A percentile compares a stretch with the other conserved stretches of the same genome.
Conservation (phyloP, 2,888 invertebrate genomes). For the Helobdella robusta region DNA sequence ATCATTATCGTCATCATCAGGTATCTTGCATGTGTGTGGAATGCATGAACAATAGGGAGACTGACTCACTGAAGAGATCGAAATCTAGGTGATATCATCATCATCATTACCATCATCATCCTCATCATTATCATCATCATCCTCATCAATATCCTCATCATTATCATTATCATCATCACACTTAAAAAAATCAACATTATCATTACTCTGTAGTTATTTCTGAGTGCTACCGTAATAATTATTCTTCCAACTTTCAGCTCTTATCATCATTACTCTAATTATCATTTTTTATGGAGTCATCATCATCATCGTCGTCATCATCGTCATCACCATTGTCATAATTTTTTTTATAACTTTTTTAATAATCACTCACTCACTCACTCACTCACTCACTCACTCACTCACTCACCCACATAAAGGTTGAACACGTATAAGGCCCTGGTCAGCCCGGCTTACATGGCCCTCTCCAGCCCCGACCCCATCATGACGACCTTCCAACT, state of each 20-base stretch:
- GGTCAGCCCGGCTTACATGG: slow-evolving; percentile 63
- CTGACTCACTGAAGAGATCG: slow-evolving; percentile 49
- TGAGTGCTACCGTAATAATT: too few species aligned
- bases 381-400: too few species aligned
- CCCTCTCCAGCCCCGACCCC: slow-evolving; percentile 60
- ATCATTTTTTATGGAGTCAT: too few species aligned
- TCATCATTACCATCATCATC: too few species aligned
- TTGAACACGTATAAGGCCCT: slow-evolving; percentile 61
- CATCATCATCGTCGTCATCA: background rate
- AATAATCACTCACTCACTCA: too few species aligned
- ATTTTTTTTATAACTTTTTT: background rate
- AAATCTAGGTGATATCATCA: slow-evolving; percentile 51
- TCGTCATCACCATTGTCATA: background rate
- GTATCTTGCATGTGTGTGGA: slow-evolving; percentile 49
- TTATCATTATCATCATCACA: background rate
- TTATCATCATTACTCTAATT: too few species aligned
- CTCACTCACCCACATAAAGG: slow-evolving; percentile 39
- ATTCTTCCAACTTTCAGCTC: too few species aligned
- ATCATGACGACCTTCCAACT: slow-evolving; percentile 61
- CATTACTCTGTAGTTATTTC: too few species aligned
- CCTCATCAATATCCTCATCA: too few species aligned
- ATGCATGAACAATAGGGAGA: slow-evolving; percentile 48
- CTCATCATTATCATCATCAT: too few species aligned
- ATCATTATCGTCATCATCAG: slow-evolving; percentile 19
- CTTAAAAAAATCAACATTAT: background rate